A percentile compares a stretch with the other conserved stretches of the same genome.
phyloP scores from a whole-genome alignment of 2,113 vertebrate species.

The Gambusia holbrooki region DNA sequence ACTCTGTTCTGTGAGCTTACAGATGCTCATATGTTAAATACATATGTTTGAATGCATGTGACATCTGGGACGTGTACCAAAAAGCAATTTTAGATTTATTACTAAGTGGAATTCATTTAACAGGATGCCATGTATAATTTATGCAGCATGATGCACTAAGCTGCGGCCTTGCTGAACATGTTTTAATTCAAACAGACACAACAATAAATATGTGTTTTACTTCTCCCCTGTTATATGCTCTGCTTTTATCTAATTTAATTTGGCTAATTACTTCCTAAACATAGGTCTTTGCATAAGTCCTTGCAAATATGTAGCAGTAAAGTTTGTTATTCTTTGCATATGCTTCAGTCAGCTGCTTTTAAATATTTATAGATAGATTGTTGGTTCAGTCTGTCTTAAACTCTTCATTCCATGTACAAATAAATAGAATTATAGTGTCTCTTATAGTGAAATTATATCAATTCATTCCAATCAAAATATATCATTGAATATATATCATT shows the following conservation, averaged over 20 bases:
- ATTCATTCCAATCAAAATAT: neutral
- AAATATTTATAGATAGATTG: neutral
- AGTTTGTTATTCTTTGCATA: neutral
- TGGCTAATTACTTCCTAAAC: neutral
- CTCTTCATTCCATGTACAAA: no score
- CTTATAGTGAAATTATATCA: neutral
- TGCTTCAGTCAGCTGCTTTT: neutral
- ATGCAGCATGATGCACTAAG: neutral
- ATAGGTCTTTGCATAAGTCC: neutral
- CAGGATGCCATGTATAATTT: constrained; percentile 1
- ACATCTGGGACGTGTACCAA: neutral
- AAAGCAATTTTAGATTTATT: neutral
- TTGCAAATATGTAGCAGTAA: neutral
- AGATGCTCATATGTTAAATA: no score
- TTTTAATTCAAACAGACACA: neutral
- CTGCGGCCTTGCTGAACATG: neutral
- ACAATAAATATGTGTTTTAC: neutral
- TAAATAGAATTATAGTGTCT: neutral
- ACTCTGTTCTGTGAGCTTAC: no score
- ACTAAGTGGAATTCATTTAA: constrained; percentile 5
- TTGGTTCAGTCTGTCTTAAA: no score
- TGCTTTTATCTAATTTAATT: neutral
- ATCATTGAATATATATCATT: neutral
- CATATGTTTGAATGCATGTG: neutral
- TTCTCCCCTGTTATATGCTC: neutral